A percentile compares a stretch with the other conserved stretches of the same genome.
Evolutionary conservation across 2,113 vertebrate species (phyloP).

Genomic region (Urocitellus parryii): DNA sequence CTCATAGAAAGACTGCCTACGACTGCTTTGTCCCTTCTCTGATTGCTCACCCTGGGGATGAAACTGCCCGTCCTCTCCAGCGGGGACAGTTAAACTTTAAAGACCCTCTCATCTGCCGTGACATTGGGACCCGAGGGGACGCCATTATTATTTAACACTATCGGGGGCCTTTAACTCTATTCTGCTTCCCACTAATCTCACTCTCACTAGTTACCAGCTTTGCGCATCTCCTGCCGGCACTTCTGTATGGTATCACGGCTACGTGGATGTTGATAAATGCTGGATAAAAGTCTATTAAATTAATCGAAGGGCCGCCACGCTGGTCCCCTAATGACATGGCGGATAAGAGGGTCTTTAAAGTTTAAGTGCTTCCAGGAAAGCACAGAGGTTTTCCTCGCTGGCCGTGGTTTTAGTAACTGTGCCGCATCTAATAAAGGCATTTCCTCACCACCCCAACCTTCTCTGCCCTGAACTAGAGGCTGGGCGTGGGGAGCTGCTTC

Average conservation of each 20-base stretch:
- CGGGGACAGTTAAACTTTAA: conserved; percentile 69
- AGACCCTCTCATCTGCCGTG: conserved; percentile 61
- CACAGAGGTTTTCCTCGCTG: not conserved
- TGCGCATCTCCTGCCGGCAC: conserved; percentile 28
- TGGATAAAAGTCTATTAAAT: conserved; percentile 65
- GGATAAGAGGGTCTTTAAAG: conserved; percentile 51
- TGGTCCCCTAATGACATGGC: conserved; percentile 55
- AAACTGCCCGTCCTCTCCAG: conserved; percentile 44
- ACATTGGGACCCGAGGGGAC: conserved; percentile 24
- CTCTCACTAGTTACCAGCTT: conserved; percentile 20
- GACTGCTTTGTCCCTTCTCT: conserved; percentile 43
- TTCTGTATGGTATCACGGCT: not conserved
- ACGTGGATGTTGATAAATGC: conserved; percentile 44
- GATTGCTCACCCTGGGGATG: conserved; percentile 11
- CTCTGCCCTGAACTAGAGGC: not conserved
- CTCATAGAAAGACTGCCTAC: not conserved
- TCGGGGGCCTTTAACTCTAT: conserved; percentile 38
- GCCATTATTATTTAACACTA: conserved; percentile 56
- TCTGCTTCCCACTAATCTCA: conserved; percentile 31
- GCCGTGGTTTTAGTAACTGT: conserved; percentile 17
- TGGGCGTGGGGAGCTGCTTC: not conserved
- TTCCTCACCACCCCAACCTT: not conserved
- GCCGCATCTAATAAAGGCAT: not conserved
- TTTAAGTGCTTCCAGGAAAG: conserved; percentile 28
- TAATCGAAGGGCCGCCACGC: conserved; percentile 58